Evolutionary conservation across 2,797 vertebrate genomes (phyloP).

Genomic region (Pangasius larnaudii): DNA sequence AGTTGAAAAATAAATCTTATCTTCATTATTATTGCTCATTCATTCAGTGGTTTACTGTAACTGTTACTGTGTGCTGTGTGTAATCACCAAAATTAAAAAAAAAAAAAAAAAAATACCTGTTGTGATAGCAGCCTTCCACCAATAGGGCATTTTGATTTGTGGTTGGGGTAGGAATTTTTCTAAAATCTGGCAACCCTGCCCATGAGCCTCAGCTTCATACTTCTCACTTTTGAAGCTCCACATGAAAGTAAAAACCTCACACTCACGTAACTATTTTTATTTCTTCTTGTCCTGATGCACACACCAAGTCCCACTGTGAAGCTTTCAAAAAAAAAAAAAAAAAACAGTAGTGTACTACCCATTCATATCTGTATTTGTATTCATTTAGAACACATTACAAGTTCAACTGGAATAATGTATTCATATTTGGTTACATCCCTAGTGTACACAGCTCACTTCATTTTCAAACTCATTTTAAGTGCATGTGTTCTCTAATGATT

Average conservation of each 20-base stretch:
- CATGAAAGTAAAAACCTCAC: not conserved
- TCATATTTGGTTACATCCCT: not conserved
- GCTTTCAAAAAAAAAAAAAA: not conserved
- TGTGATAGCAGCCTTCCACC: not conserved
- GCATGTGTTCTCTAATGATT: not conserved
- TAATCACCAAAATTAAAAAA: not conserved
- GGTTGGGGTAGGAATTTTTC: not conserved
- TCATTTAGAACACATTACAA: not conserved
- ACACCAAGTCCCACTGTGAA: not conserved
- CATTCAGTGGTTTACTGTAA: not conserved
- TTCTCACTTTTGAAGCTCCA: not conserved
- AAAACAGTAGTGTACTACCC: not conserved
- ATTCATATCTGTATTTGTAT: not conserved
- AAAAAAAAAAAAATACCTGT: not conserved
- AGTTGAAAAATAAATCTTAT: not conserved
- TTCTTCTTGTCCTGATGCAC: not conserved
- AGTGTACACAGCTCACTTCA: not conserved
- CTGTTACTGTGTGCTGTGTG: not conserved
- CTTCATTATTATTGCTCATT: not conserved
- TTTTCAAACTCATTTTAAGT: slow-evolving; percentile 8
- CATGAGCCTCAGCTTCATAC: not conserved
- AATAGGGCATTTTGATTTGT: not conserved
- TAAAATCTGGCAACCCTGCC: not conserved
- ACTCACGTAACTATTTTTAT: not conserved
- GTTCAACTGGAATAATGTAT: not conserved